Evolutionary conservation across 2,797 vertebrate species (phyloP), one percentile per base, ranked within the genome.

Genomic region (Trematomus bernacchii): DNA sequence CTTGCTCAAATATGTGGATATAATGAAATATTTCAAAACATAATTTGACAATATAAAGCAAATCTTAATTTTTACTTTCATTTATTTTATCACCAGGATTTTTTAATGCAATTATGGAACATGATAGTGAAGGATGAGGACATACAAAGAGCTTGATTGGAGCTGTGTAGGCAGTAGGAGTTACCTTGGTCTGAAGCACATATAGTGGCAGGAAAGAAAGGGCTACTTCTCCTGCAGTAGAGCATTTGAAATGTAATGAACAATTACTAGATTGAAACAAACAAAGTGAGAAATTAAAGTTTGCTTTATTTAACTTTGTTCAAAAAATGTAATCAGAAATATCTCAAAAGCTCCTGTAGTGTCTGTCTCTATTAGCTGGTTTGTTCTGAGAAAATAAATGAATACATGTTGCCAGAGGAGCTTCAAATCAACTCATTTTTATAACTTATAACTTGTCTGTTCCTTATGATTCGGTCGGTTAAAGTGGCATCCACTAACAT

Each of bases 401-500:
- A 40, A 55, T 48, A 19, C 51, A 46, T 12, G 30, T 30, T 23
- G 15, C 30, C 57, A 63, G 30, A 73, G 42, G 67, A 16, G 46
- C 52, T 77, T 66, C 61, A 73, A 68, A 73, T 76, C 57, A 82
- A 33, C 70, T 75, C 66, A 62, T 66, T 44, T 79, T 37, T 37
- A 37, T 9, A 37, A 37, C 33, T 1, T 77, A 14, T 18, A 72
- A 63, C 62, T 72, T 46, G 79, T 80, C n/a, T 67, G 80, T 68
- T 59, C 33, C 11, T 14, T 43, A 77, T 44, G 67, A 64, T 2
- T 50, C 73, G 65, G 54, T 57, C 14, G 16, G 61, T 46, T 70
- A 74, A 80, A 84, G 82, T 66, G 75, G 59, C 66, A 47, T 71
- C 65, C 48, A 47, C 62, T 78, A 74, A 80, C 77, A 73, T 52